A percentile compares a stretch with the other conserved stretches of the same genome.
phyloP scores from a whole-genome alignment of 1,140 invertebrate genomes.

The Papilio dardanus region DNA sequence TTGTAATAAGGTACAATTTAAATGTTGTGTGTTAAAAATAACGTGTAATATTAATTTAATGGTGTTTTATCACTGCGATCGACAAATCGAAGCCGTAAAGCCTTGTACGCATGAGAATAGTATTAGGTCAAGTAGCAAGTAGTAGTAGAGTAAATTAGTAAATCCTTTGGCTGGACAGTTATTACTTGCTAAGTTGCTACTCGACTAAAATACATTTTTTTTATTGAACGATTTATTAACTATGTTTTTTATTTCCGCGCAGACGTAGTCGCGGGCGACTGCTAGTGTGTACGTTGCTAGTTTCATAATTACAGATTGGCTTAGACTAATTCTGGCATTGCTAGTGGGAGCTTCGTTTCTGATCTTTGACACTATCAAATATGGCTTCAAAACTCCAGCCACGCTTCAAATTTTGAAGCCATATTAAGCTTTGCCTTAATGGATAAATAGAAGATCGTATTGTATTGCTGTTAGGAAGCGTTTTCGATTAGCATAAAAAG shows the following conservation, averaged over 20 bases:
- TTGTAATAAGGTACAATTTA: constrained; percentile 42
- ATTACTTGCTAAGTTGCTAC: too few relatives aligned
- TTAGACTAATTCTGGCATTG: background rate
- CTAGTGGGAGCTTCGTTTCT: background rate
- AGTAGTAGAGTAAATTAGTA: too few relatives aligned
- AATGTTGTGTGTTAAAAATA: constrained; percentile 46
- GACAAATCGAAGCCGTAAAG: too few relatives aligned
- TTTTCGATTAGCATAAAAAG: constrained; percentile 34
- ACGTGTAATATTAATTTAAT: constrained; percentile 57
- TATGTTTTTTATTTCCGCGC: constrained; percentile 8
- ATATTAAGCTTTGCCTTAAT: constrained; percentile 8
- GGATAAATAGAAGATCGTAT: constrained; percentile 20
- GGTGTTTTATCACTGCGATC: constrained; percentile 53
- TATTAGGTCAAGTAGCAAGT: too few relatives aligned
- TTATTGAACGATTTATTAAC: too few relatives aligned
- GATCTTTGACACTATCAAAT: constrained; percentile 16
- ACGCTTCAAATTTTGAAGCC: background rate
- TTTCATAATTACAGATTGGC: background rate
- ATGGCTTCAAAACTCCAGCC: background rate
- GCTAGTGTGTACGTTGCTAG: background rate
- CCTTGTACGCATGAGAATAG: too few relatives aligned
- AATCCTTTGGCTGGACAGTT: too few relatives aligned
- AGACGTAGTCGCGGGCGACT: too few relatives aligned
- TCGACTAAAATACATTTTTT: too few relatives aligned
- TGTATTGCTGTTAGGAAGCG: constrained; percentile 29